Evolutionary conservation across 2,888 invertebrate species (phyloP).

Genomic region (Drosophila crucigera): DNA sequence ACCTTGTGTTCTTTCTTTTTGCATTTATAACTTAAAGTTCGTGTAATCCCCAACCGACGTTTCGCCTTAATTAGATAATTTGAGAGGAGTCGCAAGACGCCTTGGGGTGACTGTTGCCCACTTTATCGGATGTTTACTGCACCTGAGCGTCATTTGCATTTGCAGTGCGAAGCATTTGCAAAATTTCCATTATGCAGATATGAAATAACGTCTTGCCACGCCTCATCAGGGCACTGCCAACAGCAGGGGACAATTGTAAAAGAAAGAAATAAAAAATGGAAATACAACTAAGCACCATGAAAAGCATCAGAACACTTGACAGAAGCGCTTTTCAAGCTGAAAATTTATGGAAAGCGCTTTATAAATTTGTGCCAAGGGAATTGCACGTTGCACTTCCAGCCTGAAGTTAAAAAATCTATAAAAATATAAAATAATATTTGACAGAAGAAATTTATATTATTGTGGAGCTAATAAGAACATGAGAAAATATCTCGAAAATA

Average conservation of each 20-base stretch:
- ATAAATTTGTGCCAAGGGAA: slow-evolving; percentile 50
- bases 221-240: slow-evolving; percentile 25
- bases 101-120: slow-evolving; percentile 5
- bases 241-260: slow-evolving; percentile 30
- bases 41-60: slow-evolving; percentile 55
- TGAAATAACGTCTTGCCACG: slow-evolving; percentile 49
- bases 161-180: slow-evolving; percentile 73
- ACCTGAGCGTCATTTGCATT: slow-evolving; percentile 46
- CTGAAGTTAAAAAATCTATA: neutral
- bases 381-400: slow-evolving; percentile 1
- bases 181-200: slow-evolving; percentile 75
- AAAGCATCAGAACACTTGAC: slow-evolving; percentile 39
- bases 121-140: slow-evolving; percentile 17
- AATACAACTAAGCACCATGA: slow-evolving; percentile 1
- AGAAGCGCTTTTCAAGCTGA: slow-evolving; percentile 44
- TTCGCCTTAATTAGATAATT: slow-evolving; percentile 72
- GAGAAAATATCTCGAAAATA: neutral
- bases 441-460: neutral
- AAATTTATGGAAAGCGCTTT: slow-evolving; percentile 56
- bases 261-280: slow-evolving; percentile 14
- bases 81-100: slow-evolving; percentile 25
- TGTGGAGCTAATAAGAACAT: neutral
- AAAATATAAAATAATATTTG: neutral
- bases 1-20: slow-evolving; percentile 51
- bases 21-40: slow-evolving; percentile 46